phyloP scores from a whole-genome alignment of 1,140 invertebrate genomes.

The Latrodectus geometricus region DNA sequence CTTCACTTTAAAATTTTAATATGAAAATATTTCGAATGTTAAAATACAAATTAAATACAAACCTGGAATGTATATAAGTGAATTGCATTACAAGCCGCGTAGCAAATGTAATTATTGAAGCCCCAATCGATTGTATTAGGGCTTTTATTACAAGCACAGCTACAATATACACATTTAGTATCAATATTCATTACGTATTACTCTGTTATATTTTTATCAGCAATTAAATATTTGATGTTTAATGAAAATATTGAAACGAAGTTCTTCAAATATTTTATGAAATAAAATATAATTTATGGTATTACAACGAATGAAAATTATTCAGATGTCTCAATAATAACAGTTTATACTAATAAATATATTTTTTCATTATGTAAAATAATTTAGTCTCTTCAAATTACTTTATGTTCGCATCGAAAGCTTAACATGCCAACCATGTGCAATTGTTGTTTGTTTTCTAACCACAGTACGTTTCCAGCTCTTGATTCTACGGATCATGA shows the following conservation, averaged over 20 bases:
- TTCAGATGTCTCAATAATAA: too few relatives aligned
- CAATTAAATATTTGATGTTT: background rate
- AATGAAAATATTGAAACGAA: background rate
- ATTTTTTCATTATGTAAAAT: too few relatives aligned
- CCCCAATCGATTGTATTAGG: constrained; percentile 84
- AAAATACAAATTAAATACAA: constrained; percentile 60
- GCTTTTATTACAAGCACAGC: constrained; percentile 79
- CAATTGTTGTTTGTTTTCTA: too few relatives aligned
- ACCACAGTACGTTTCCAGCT: too few relatives aligned
- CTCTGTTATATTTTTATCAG: background rate
- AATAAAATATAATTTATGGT: background rate
- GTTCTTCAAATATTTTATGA: background rate
- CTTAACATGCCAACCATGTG: too few relatives aligned
- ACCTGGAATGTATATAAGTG: constrained; percentile 78
- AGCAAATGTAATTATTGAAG: constrained; percentile 79
- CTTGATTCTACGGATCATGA: too few relatives aligned
- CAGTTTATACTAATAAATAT: too few relatives aligned
- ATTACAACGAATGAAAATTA: too few relatives aligned
- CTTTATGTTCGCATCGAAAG: too few relatives aligned
- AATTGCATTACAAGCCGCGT: constrained; percentile 79
- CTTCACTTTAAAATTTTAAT: background rate
- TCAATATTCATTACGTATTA: constrained; percentile 17
- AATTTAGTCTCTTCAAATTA: too few relatives aligned
- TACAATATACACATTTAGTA: constrained; percentile 51
- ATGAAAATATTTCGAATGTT: constrained; percentile 18